These are phyloP conservation scores for Platysternon megacephalum DNA, from an alignment of 2,113 vertebrate species.

Conservation along the genomic window DNA sequence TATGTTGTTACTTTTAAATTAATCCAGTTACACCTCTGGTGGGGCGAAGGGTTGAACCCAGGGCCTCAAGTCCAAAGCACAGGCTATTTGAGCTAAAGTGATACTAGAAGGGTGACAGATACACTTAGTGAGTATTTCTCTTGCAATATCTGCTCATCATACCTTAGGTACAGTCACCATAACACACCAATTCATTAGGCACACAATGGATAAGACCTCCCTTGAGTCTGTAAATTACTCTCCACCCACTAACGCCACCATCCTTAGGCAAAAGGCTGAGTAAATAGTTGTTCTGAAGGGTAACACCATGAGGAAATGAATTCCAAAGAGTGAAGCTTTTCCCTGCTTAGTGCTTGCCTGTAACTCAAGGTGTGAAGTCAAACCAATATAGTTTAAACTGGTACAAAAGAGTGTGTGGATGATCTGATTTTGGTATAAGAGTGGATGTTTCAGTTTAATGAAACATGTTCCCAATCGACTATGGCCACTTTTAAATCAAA, in stretches of 20 bases:
- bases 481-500: neutral
- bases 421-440: rapidly evolving
- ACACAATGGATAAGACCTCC: neutral
- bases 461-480: rapidly evolving
- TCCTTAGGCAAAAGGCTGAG: neutral
- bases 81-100: too few relatives aligned
- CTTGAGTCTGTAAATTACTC: neutral
- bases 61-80: too few relatives aligned
- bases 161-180: neutral
- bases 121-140: neutral
- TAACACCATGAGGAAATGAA: neutral
- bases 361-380: neutral
- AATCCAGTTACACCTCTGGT: neutral
- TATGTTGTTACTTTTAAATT: neutral
- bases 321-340: neutral
- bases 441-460: rapidly evolving
- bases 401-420: neutral
- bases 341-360: neutral
- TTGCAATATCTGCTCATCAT: neutral
- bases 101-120: too few relatives aligned
- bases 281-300: neutral
- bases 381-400: rapidly evolving
- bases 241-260: neutral
- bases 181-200: neutral
- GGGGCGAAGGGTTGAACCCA: too few relatives aligned